These are phyloP conservation scores for Epinotia brunnichana DNA, from an alignment of 2,888 invertebrate species.

Conservation along the genomic window DNA sequence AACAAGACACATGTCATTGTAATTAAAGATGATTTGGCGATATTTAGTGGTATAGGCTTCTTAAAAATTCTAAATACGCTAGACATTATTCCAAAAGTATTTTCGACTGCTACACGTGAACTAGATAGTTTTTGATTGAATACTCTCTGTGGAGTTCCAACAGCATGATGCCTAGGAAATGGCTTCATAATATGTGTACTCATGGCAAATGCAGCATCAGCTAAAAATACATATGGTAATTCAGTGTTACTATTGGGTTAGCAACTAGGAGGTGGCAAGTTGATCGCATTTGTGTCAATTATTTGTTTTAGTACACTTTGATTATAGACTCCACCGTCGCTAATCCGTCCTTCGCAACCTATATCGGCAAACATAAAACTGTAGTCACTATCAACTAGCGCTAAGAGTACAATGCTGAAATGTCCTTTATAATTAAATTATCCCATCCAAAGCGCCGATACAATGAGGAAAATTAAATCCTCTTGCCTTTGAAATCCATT, in stretches of 20 bases:
- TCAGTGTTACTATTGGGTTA: background rate
- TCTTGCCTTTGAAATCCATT: background rate
- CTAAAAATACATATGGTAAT: conserved; percentile 38
- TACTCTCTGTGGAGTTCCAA: conserved; percentile 12
- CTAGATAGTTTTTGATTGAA: too few relatives aligned
- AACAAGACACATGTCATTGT: background rate
- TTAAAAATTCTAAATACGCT: conserved; percentile 5
- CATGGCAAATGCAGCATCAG: conserved; percentile 45
- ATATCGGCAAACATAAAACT: conserved; percentile 37
- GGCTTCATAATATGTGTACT: conserved; percentile 38
- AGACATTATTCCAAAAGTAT: too few relatives aligned
- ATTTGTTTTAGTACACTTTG: conserved; percentile 35
- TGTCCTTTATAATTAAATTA: conserved; percentile 37
- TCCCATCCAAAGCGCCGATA: conserved; percentile 1
- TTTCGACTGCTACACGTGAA: too few relatives aligned
- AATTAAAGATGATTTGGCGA: background rate
- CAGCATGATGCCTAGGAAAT: conserved; percentile 18
- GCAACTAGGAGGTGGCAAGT: background rate
- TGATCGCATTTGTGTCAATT: background rate
- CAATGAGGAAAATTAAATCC: background rate
- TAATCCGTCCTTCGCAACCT: conserved; percentile 29
- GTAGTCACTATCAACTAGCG: conserved; percentile 36
- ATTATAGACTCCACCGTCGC: conserved; percentile 19
- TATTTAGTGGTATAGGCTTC: background rate
- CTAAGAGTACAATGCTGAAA: conserved; percentile 38